Conservation (phyloP, 2,888 invertebrate genomes). For the Myopa tessellatipennis region DNA sequence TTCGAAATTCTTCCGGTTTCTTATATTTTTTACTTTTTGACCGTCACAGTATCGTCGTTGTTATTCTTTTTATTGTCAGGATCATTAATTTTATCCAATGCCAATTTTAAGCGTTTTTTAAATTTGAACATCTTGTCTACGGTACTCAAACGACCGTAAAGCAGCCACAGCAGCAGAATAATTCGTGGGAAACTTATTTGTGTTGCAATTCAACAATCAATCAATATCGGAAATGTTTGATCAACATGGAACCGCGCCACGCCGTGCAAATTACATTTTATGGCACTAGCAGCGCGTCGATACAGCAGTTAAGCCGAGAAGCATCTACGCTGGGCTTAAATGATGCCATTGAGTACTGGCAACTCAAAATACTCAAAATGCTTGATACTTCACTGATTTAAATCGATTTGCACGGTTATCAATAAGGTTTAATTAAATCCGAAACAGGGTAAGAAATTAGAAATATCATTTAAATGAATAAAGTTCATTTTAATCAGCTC, state of each 20-base stretch:
- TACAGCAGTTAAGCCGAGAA: neutral
- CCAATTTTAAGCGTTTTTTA: constrained; percentile 12
- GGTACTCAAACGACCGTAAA: neutral
- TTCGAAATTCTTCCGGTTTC: too few relatives aligned
- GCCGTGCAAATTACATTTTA: neutral
- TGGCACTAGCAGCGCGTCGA: neutral
- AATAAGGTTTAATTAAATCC: neutral
- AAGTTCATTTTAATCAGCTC: too few relatives aligned
- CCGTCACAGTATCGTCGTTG: too few relatives aligned
- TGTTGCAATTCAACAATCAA: constrained; percentile 24
- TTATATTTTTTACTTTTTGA: too few relatives aligned
- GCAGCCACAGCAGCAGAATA: constrained; percentile 1
- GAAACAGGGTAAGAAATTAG: neutral
- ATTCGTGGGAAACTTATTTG: constrained; percentile 23
- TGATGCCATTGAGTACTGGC: too few relatives aligned
- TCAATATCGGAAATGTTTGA: constrained; percentile 6
- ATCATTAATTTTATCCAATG: neutral
- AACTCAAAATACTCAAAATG: too few relatives aligned
- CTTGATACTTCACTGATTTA: neutral
- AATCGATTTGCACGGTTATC: neutral
- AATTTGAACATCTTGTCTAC: neutral
- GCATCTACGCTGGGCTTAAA: neutral
- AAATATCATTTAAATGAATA: neutral
- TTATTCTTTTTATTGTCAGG: neutral
- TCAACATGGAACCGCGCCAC: constrained; percentile 9